Percentiles rank a stretch among this genome's conserved stretches.
These are phyloP conservation scores for Macrophya alboannulata DNA, from an alignment of 2,888 invertebrate species.

Conservation along the genomic window DNA sequence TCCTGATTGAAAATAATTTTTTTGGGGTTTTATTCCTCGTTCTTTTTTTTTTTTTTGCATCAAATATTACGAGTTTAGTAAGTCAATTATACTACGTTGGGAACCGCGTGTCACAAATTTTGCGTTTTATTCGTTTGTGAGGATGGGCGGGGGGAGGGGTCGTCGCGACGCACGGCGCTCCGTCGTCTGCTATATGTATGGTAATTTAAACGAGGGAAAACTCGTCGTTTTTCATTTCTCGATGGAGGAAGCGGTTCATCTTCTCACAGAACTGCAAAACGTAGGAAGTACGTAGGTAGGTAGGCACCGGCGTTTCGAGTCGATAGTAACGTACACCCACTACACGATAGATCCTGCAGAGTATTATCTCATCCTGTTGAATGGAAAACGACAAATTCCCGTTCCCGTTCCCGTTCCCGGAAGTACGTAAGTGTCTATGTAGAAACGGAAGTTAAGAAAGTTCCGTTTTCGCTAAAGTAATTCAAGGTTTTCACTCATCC, in stretches of 20 bases:
- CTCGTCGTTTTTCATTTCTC: slow-evolving; percentile 23
- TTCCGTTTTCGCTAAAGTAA: slow-evolving; percentile 7
- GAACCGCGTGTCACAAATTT: slow-evolving; percentile 5
- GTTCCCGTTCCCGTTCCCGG: background rate
- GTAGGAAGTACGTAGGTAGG: background rate
- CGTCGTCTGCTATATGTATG: slow-evolving; percentile 33
- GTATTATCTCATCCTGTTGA: slow-evolving; percentile 32
- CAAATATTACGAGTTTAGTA: background rate
- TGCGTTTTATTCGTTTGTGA: background rate
- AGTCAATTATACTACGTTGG: background rate
- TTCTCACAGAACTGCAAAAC: background rate
- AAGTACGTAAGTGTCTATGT: background rate
- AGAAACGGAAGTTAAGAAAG: background rate
- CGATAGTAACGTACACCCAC: background rate
- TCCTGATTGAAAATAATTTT: background rate
- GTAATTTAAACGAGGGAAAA: slow-evolving; percentile 32
- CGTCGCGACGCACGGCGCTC: background rate
- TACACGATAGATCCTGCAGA: slow-evolving; percentile 14
- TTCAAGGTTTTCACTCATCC: slow-evolving; percentile 31
- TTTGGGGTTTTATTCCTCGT: background rate
- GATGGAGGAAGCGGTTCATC: slow-evolving; percentile 17
- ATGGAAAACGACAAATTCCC: slow-evolving; percentile 42
- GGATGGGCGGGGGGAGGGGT: no score
- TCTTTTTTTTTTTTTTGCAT: background rate
- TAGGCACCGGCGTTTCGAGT: background rate